Conservation (phyloP, 2,113 vertebrate genomes). For the Pelmatolapia mariae region DNA sequence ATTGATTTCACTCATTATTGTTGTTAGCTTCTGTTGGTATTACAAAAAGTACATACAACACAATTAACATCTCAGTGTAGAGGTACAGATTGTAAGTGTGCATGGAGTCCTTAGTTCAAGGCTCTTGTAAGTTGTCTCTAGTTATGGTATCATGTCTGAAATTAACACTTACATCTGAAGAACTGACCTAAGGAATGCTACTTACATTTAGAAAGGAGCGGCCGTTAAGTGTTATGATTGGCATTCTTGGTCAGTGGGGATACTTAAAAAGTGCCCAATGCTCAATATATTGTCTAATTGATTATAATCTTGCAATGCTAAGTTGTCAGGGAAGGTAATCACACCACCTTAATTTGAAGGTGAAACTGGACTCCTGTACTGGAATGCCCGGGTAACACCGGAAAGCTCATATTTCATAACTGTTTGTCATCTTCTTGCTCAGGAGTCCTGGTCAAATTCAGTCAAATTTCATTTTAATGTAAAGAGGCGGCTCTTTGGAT, state of each 20-base stretch:
- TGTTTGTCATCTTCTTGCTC: not conserved
- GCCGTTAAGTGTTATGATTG: not conserved
- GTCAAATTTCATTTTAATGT: not conserved
- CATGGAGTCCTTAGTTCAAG: not conserved
- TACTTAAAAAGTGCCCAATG: not conserved
- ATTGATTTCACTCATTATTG: not conserved
- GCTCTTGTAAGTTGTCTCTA: not conserved
- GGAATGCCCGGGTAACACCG: not conserved
- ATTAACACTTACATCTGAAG: not conserved
- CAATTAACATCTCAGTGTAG: not conserved
- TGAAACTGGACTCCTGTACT: not conserved
- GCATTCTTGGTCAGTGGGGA: not conserved
- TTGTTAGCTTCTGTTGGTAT: not conserved
- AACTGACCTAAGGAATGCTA: not conserved
- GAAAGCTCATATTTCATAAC: not conserved
- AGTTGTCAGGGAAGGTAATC: not conserved
- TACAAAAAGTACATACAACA: not conserved
- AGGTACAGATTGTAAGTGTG: not conserved
- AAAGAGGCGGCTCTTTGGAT: not conserved
- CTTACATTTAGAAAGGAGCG: not conserved
- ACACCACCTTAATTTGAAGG: not conserved
- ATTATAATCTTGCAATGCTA: not conserved
- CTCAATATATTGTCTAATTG: not conserved
- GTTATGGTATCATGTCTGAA: not conserved
- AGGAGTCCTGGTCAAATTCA: not conserved